Base-by-base conservation (phyloP, 2,888 invertebrate genomes). In the Chrysolina haemoptera region DNA sequence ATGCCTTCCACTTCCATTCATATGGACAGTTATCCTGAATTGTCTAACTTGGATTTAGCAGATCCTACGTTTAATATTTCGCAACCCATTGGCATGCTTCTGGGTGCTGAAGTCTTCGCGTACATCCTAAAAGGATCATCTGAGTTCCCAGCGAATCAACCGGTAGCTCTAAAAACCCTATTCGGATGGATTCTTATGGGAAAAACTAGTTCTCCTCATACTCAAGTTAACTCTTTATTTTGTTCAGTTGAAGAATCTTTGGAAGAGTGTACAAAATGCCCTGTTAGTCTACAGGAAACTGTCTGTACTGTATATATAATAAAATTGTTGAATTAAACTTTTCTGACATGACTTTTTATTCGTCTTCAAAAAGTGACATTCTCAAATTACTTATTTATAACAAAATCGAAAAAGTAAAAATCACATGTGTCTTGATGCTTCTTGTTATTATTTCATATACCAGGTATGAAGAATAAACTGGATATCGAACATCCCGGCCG, bases 51-150 rank as follows among this genome's bases (percentile, higher is more conserved):
- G 9, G 27, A 3, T 14, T 18, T 68, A 55, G 68, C 68, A 14
- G 68, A 68, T 68, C 68, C 68, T 11, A 53, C 53, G 53, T 68
- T 68, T 53, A 55, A 68, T 53, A 55, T 68, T 55, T 27, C 68
- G 1, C 18, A 18, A 8, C 11, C 53, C 43, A 20, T 68, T 55
- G 55, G 53, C 1, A 22, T 68, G 16, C 16, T 40, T 11, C 16
- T 68, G 18, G 68, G 55, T 55, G 53, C 55, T 27, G 68, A 68
- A 40, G 55, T 68, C 8, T 68, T 53, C 43, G 22, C 64, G 3
- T 16, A 10, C 22, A 40, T 68, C n/a, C 40, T 55, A 35, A 27
- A 22, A 55, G 27, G 68, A 6, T 12, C 55, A 10, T 11, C 20
- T 35, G 5, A 16, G 6, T 16, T 22, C 12, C 40, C 16, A 68